phyloP scores from a whole-genome alignment of 2,113 vertebrate genomes.

The Ictidomys tridecemlineatus region DNA sequence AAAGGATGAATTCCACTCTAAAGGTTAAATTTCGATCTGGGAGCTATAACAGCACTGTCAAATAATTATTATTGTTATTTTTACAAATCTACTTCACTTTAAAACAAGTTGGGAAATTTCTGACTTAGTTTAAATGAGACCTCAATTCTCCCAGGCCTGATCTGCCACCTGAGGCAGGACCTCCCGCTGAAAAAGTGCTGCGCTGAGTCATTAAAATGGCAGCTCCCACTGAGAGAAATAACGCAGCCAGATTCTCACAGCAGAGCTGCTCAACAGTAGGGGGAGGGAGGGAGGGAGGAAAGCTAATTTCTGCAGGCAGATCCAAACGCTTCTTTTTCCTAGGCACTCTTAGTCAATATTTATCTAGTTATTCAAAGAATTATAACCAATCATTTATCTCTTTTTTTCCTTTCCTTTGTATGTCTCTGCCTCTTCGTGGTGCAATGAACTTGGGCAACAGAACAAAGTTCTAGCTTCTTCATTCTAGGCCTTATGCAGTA shows the following conservation, averaged over 20 bases:
- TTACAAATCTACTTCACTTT: conserved; percentile 81
- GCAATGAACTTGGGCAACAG: neutral
- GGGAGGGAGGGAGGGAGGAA: neutral
- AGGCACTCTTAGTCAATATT: conserved; percentile 78
- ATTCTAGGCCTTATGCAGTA: neutral
- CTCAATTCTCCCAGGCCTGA: conserved; percentile 76
- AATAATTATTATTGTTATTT: conserved; percentile 82
- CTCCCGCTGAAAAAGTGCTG: conserved; percentile 69
- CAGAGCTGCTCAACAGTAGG: conserved; percentile 22
- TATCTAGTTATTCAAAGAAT: conserved; percentile 75
- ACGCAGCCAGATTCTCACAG: conserved; percentile 42
- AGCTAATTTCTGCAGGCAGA: conserved; percentile 74
- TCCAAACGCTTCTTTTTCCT: conserved; percentile 62
- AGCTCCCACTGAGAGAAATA: conserved; percentile 79
- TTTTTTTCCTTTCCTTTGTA: conserved; percentile 27
- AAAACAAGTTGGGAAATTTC: conserved; percentile 79
- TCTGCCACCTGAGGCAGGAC: conserved; percentile 77
- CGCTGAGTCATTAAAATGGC: conserved; percentile 70
- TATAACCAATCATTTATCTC: conserved; percentile 69
- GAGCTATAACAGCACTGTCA: conserved; percentile 68
- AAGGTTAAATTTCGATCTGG: conserved; percentile 73
- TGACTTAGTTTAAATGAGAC: conserved; percentile 78
- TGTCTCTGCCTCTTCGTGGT: conserved; percentile 26
- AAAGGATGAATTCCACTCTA: conserved; percentile 61
- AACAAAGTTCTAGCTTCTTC: conserved; percentile 22